Conservation (phyloP, 2,888 invertebrate species). For the Micoletzkya japonica region DNA sequence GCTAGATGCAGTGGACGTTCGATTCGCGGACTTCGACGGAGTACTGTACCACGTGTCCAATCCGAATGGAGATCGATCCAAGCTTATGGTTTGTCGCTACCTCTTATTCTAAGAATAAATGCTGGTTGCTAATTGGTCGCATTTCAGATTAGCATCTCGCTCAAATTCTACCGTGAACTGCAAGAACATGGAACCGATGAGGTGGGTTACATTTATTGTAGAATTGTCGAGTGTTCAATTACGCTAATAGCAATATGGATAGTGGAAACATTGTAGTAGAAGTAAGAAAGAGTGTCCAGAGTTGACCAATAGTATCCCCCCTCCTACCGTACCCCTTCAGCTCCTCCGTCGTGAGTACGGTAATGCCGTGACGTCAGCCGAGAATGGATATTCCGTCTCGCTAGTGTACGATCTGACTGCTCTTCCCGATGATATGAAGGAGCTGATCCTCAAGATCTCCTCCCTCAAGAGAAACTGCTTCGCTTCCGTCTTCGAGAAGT, state of each 20-base stretch:
- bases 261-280: background rate
- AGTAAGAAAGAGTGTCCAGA: background rate
- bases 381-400: constrained; percentile 92
- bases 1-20: constrained; percentile 91
- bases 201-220: constrained; percentile 62
- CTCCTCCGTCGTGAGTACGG: constrained; percentile 91
- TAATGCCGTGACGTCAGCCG: constrained; percentile 76
- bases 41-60: constrained; percentile 97
- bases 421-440: constrained; percentile 79
- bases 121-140: no score
- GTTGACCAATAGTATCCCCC: constrained; percentile 22
- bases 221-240: no score
- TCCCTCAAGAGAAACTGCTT: constrained; percentile 96
- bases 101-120: constrained; percentile 12
- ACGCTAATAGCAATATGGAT: no score
- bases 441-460: constrained; percentile 74
- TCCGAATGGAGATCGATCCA: constrained; percentile 91
- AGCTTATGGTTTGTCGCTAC: constrained; percentile 81
- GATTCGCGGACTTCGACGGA: constrained; percentile 90
- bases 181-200: constrained; percentile 98
- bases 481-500: constrained; percentile 98
- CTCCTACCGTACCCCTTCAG: constrained; percentile 64
- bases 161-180: constrained; percentile 92
- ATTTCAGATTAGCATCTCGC: constrained; percentile 89
- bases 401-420: constrained; percentile 88